Conservation (phyloP, 2,797 vertebrate genomes). For the Margarornis squamiger region DNA sequence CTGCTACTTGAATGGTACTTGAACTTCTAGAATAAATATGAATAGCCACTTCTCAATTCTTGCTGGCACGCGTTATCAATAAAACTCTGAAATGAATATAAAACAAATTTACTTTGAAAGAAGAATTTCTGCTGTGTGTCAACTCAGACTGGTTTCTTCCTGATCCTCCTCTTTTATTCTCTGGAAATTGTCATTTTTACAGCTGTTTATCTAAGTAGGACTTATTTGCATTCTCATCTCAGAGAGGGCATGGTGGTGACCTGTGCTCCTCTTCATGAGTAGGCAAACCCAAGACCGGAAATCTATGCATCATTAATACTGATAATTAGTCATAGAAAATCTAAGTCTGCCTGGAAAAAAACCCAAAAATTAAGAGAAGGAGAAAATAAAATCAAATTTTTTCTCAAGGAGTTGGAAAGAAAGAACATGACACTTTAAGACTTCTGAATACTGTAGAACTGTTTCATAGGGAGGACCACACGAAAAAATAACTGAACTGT, state of each 20-base stretch:
- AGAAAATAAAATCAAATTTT: not conserved
- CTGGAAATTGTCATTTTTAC: not conserved
- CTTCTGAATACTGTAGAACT: not conserved
- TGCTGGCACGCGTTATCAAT: not conserved
- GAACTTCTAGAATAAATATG: conserved; percentile 9
- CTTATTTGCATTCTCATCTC: not conserved
- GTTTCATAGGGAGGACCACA: not conserved
- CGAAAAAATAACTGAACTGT: not conserved
- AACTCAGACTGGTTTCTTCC: not conserved
- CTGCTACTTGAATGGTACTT: not conserved
- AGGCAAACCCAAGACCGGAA: not conserved
- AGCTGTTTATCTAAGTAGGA: not conserved
- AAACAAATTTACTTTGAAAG: conserved; percentile 9
- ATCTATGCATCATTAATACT: not conserved
- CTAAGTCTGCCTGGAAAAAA: not conserved
- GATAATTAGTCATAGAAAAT: not conserved
- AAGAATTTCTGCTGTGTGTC: not conserved
- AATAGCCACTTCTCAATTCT: conserved; percentile 27
- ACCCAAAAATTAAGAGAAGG: not conserved
- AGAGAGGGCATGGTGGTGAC: not conserved
- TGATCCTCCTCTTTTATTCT: not conserved
- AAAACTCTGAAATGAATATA: conserved; percentile 9
- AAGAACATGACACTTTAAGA: not conserved
- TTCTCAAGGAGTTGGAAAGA: not conserved
- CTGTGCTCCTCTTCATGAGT: not conserved